A percentile compares a stretch with the other conserved stretches of the same genome.
phyloP scores from a whole-genome alignment of 2,888 invertebrate species.

The Athalia rosae region DNA sequence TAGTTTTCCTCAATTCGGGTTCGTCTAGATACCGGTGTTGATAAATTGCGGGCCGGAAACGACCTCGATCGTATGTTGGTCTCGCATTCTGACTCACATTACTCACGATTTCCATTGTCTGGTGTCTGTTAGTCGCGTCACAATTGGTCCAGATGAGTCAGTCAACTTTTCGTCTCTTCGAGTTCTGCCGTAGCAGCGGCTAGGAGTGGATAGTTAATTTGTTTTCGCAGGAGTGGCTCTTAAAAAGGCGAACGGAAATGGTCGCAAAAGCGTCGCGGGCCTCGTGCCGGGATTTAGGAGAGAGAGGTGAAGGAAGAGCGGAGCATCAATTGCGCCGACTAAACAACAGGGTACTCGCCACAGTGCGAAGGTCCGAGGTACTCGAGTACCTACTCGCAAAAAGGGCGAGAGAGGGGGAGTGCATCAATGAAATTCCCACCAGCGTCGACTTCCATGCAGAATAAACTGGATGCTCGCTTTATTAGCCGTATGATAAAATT shows the following conservation, averaged over 20 bases:
- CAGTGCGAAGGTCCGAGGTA: background rate
- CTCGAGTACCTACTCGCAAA: background rate
- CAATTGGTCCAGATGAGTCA: slow-evolving; percentile 23
- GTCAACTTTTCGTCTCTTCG: slow-evolving; percentile 15
- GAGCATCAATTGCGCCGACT: background rate
- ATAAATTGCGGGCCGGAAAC: background rate
- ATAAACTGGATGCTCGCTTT: slow-evolving; percentile 31
- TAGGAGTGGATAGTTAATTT: background rate
- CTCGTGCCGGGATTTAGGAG: background rate
- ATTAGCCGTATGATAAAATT: slow-evolving; percentile 9
- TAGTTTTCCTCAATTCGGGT: no score
- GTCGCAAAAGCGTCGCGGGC: background rate
- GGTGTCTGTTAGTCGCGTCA: slow-evolving; percentile 8
- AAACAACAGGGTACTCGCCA: background rate
- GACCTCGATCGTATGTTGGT: slow-evolving; percentile 23
- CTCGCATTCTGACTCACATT: slow-evolving; percentile 4
- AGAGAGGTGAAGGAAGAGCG: background rate
- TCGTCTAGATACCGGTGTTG: no score
- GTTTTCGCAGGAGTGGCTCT: slow-evolving; percentile 12
- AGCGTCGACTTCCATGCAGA: slow-evolving; percentile 9
- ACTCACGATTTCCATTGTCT: slow-evolving; percentile 17
- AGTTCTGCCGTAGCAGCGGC: background rate
- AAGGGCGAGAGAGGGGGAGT: background rate
- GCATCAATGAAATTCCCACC: background rate
- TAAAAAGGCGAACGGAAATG: slow-evolving; percentile 13